Base-by-base conservation (phyloP, 2,888 invertebrate species). In the Disparrhopalites patrizii region DNA sequence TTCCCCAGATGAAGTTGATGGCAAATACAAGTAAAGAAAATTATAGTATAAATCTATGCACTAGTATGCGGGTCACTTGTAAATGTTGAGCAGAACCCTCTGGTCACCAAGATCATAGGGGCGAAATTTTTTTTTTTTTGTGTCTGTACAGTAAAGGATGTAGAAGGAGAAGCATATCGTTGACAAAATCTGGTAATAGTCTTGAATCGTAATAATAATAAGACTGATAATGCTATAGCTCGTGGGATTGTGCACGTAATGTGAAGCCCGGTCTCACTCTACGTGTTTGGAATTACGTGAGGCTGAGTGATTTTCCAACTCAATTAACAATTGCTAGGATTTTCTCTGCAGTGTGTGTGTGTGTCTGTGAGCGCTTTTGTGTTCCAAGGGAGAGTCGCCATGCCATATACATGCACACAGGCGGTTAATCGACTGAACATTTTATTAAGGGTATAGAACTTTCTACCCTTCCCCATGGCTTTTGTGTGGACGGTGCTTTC, bases 171-270 rank as follows among this genome's bases (percentile, higher is more conserved):
- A 7, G 7, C 36, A 36, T 36, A 36, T 54, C 25, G 63, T 63
- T 63, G 63, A 63, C 63, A 63, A 63, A 56, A 56, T 20, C 55
- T n/a, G n/a, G n/a, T n/a, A n/a, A n/a, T n/a, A n/a, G n/a, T n/a
- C n/a, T n/a, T n/a, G n/a, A n/a, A n/a, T n/a, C n/a, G n/a, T n/a
- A 27, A 55, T 63, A 38, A 63, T 56, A 54, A 30, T 63, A 56
- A 63, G 55, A 40, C 55, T 63, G 40, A 63, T 56, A 43, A 54
- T 36, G 40, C 43, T n/a, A n/a, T n/a, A 28, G 55, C 28, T 63
- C 47, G 56, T 56, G 63, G 43, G 43, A 28, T 55, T 63, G 30
- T 20, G 38, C 55, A 33, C 43, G 54, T 55, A 63, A 56, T 63
- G 55, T 55, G 18, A 55, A 30, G 56, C n/a, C 30, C 63, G 43